phyloP scores from a whole-genome alignment of 2,797 vertebrate genomes.

The Xiphorhynchus erythropygius region DNA sequence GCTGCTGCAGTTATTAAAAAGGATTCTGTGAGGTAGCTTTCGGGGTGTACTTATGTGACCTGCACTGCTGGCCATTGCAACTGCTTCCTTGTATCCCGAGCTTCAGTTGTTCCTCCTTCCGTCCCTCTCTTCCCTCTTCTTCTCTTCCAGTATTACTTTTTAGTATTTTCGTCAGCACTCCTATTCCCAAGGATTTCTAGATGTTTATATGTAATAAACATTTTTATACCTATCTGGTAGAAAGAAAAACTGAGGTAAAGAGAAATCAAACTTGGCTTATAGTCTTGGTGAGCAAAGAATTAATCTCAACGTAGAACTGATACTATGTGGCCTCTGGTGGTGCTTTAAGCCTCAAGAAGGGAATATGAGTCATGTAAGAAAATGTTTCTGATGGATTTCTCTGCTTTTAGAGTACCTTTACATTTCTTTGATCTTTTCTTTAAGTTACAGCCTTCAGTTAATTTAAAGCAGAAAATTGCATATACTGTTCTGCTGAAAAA shows the following conservation, averaged over 20 bases:
- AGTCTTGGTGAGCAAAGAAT: neutral
- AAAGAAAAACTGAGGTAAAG: neutral
- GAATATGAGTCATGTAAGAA: neutral
- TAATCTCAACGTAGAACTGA: neutral
- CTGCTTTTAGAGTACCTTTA: neutral
- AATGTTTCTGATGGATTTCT: neutral
- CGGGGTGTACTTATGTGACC: neutral
- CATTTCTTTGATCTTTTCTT: neutral
- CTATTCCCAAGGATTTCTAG: neutral
- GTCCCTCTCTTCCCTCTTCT: neutral
- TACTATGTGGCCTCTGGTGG: neutral
- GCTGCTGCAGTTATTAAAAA: neutral
- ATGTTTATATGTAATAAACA: neutral
- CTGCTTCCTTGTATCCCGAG: neutral
- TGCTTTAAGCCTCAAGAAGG: neutral
- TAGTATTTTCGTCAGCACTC: neutral
- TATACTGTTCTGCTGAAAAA: neutral
- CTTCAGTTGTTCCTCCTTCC: neutral
- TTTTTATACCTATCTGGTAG: neutral
- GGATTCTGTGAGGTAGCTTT: neutral
- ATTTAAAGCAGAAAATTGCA: neutral
- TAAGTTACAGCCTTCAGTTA: neutral
- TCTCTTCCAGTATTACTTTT: neutral
- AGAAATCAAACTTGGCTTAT: neutral
- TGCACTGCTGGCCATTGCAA: neutral